Conservation (phyloP, 2,888 invertebrate species). For the Drosophila falleni region DNA sequence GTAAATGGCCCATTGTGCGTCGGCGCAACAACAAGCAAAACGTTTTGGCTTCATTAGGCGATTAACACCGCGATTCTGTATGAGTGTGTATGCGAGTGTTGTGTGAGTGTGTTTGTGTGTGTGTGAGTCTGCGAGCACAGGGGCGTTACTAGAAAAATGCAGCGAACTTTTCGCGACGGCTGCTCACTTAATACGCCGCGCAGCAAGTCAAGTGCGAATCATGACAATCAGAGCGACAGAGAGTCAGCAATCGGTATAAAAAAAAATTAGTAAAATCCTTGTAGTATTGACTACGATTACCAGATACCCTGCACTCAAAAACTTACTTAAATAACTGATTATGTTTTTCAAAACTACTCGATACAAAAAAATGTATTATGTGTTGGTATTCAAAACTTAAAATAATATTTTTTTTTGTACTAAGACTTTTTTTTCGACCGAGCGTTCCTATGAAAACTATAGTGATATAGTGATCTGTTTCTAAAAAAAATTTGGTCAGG, state of each 20-base stretch:
- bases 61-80: conserved; percentile 52
- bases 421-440: too few relatives aligned
- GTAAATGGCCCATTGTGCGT: conserved; percentile 2
- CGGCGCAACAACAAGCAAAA: conserved; percentile 54
- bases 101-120: conserved; percentile 1
- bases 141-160: conserved; percentile 22
- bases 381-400: too few relatives aligned
- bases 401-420: too few relatives aligned
- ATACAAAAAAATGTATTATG: too few relatives aligned
- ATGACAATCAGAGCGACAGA: conserved; percentile 67
- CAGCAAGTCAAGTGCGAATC: conserved; percentile 77
- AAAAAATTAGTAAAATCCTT: conserved; percentile 21
- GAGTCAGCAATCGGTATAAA: conserved; percentile 37
- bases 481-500: too few relatives aligned
- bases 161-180: conserved; percentile 13
- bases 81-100: neutral
- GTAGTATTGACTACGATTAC: neutral
- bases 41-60: conserved; percentile 77
- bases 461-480: too few relatives aligned
- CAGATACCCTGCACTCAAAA: neutral
- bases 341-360: too few relatives aligned
- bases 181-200: conserved; percentile 65
- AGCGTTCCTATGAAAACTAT: too few relatives aligned
- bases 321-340: neutral
- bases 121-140: conserved; percentile 25